phyloP scores from a whole-genome alignment of 2,113 vertebrate genomes.

The Barbus barbus region DNA sequence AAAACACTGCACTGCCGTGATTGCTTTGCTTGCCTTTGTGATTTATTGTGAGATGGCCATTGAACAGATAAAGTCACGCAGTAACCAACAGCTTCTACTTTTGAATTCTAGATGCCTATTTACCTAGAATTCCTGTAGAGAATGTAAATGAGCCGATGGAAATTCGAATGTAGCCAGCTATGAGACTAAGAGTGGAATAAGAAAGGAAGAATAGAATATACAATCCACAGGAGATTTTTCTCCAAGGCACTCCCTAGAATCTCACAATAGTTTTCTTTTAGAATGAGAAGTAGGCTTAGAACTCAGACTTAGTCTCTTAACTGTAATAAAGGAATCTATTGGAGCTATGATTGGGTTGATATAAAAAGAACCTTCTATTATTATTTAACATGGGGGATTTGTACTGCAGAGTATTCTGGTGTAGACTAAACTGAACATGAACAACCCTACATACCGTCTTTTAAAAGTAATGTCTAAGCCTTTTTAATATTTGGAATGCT shows the following conservation, averaged over 20 bases:
- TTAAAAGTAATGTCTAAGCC: neutral
- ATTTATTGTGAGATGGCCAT: constrained; percentile 31
- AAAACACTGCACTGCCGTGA: neutral
- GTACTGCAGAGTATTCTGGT: neutral
- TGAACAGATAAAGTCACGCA: constrained; percentile 24
- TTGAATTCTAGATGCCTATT: constrained; percentile 24
- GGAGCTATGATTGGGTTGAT: neutral
- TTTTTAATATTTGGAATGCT: neutral
- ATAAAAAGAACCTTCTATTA: neutral
- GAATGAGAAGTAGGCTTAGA: constrained; percentile 24
- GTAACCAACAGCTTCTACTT: neutral
- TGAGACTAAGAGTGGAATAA: neutral
- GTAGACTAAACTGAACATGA: neutral
- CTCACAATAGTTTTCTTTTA: constrained; percentile 3
- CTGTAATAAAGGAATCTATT: neutral
- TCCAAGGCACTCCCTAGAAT: neutral
- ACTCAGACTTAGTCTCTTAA: neutral
- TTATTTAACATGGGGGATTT: neutral
- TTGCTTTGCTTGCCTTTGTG: constrained; percentile 29
- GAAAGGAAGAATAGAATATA: neutral
- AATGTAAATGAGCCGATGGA: constrained; percentile 36
- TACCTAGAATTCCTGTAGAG: constrained; percentile 19
- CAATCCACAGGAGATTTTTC: constrained; percentile 18
- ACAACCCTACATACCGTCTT: neutral
- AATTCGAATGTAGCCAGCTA: neutral